phyloP scores from a whole-genome alignment of 2,888 invertebrate genomes.

The Drosophila leonis region DNA sequence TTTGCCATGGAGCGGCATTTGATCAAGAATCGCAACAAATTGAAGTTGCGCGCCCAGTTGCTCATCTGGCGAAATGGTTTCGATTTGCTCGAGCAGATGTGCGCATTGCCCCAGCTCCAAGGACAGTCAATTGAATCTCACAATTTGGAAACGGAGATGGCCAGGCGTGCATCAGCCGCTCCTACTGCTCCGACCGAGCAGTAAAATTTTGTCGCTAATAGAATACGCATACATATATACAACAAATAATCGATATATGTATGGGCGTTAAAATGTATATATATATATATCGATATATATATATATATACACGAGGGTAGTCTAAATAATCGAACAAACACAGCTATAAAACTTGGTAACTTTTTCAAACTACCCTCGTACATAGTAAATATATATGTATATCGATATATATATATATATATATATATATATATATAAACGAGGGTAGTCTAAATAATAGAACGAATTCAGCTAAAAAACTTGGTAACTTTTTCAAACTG shows the following conservation, averaged over 20 bases:
- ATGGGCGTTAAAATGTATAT: not conserved
- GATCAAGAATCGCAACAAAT: constrained; percentile 77
- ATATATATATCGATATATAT: not conserved
- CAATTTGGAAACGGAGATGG: constrained; percentile 43
- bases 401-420: not conserved
- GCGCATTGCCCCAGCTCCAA: constrained; percentile 58
- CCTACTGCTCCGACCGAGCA: constrained; percentile 43
- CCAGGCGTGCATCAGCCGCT: constrained; percentile 48
- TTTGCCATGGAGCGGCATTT: constrained; percentile 85
- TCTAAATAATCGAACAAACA: not conserved
- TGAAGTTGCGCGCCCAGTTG: constrained; percentile 74
- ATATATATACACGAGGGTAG: not conserved
- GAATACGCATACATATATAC: not conserved
- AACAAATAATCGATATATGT: not conserved
- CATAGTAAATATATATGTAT: not conserved
- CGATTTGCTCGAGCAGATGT: constrained; percentile 78
- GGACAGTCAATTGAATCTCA: constrained; percentile 14
- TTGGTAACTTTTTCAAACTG: not conserved
- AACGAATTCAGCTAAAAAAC: not conserved
- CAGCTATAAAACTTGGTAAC: not conserved
- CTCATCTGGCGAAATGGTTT: constrained; percentile 83
- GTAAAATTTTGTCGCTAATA: constrained; percentile 8
- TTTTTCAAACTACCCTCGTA: not conserved
- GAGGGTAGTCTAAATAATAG: not conserved
- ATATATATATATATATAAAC: not conserved